Evolutionary conservation across 2,888 invertebrate species (phyloP).

Genomic region (Hypsopygia costalis): DNA sequence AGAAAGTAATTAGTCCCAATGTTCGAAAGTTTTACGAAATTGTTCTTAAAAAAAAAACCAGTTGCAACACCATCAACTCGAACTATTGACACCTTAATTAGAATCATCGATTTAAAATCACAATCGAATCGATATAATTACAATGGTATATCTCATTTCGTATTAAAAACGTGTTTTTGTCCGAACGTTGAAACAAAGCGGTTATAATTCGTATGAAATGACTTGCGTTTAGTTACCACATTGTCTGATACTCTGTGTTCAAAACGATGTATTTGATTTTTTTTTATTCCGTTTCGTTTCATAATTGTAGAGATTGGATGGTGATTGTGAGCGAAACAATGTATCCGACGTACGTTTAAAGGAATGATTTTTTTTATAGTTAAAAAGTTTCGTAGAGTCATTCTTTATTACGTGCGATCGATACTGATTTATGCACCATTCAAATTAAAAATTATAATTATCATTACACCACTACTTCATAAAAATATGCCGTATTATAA

Average conservation of each 20-base stretch:
- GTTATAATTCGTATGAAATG: constrained; percentile 75
- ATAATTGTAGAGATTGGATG: constrained; percentile 59
- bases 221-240: constrained; percentile 65
- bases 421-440: background rate
- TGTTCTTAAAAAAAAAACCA: too few relatives aligned
- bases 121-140: constrained; percentile 57
- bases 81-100: constrained; percentile 45
- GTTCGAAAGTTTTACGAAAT: too few relatives aligned
- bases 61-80: too few relatives aligned
- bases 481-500: too few relatives aligned
- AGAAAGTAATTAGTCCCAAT: too few relatives aligned
- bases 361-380: constrained; percentile 9
- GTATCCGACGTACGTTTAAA: constrained; percentile 19
- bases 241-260: constrained; percentile 62
- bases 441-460: background rate
- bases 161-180: constrained; percentile 68
- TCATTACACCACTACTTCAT: too few relatives aligned
- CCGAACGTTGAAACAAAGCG: constrained; percentile 68
- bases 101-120: constrained; percentile 49
- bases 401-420: constrained; percentile 1
- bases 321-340: constrained; percentile 38
- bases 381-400: background rate
- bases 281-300: constrained; percentile 37
- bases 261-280: constrained; percentile 59
- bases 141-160: constrained; percentile 50